Conservation (phyloP, 2,888 invertebrate species). For the Pantelozetes paolii region DNA sequence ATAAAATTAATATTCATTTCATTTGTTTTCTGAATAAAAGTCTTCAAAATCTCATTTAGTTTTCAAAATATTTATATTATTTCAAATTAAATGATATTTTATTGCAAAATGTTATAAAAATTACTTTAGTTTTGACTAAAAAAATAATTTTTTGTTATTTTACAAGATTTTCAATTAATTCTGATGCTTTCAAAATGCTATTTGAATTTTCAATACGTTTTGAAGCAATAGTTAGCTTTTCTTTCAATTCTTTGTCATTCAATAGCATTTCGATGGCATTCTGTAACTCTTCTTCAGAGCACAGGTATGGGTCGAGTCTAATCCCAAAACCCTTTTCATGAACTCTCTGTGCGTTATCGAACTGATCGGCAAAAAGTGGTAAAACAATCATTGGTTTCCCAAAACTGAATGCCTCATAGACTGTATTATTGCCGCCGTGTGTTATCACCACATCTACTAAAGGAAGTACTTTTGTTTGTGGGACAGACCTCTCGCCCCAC, state of each 20-base stretch:
- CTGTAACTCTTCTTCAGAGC: constrained; percentile 27
- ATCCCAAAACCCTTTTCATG: constrained; percentile 14
- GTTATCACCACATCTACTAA: neutral
- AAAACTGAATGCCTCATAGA: constrained; percentile 10
- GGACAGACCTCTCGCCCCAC: neutral
- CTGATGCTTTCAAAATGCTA: neutral
- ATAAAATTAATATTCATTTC: too few species aligned
- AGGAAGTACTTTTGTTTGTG: neutral
- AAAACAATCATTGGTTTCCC: constrained; percentile 27
- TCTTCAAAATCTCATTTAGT: too few species aligned
- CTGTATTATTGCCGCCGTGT: constrained; percentile 15
- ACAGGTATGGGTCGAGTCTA: constrained; percentile 13
- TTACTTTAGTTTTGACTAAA: too few species aligned
- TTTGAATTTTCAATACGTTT: neutral
- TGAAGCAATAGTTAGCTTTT: neutral
- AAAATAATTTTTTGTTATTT: too few species aligned
- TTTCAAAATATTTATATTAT: too few species aligned
- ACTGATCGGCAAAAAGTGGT: constrained; percentile 2
- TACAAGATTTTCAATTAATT: neutral
- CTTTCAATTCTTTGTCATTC: constrained; percentile 14
- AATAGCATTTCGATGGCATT: constrained; percentile 21
- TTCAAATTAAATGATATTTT: too few species aligned
- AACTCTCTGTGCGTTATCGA: constrained; percentile 30
- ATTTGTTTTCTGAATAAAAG: too few species aligned
- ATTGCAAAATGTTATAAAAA: too few species aligned